Evolutionary conservation across 2,113 vertebrate genomes (phyloP).

Genomic region (Sphyrna mokarran): DNA sequence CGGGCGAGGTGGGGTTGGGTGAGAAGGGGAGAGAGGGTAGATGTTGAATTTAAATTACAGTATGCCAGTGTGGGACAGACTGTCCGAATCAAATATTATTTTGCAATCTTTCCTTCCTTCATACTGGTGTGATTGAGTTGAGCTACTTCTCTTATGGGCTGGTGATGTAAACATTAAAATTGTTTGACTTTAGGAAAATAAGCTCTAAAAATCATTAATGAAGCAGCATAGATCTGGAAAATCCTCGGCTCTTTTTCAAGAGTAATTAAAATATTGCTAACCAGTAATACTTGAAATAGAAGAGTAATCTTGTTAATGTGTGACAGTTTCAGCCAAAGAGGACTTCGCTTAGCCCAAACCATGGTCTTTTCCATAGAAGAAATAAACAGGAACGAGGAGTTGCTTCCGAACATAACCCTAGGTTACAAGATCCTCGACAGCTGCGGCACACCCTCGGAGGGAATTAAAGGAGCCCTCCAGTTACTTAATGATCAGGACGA

Average conservation of each 20-base stretch:
- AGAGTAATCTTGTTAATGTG: not conserved
- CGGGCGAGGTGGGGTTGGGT: not conserved
- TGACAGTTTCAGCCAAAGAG: conserved; percentile 50
- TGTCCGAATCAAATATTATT: not conserved
- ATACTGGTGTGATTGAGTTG: not conserved
- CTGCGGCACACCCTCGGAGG: conserved; percentile 51
- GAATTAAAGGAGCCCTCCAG: conserved; percentile 52
- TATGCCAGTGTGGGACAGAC: not conserved
- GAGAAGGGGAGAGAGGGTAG: not conserved
- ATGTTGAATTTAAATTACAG: not conserved
- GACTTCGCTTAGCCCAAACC: conserved; percentile 53
- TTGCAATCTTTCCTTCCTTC: not conserved
- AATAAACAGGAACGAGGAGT: conserved; percentile 53
- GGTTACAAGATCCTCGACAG: conserved; percentile 59
- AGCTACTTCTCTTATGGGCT: not conserved
- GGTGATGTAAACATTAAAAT: not conserved
- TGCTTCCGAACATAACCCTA: conserved; percentile 53
- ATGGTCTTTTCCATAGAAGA: conserved; percentile 58
- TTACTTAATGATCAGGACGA: conserved; percentile 46
- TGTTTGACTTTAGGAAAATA: not conserved
- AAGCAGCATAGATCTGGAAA: not conserved
- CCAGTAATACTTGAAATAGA: not conserved
- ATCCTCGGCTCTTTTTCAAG: not conserved
- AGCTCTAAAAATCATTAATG: not conserved
- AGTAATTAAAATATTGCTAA: not conserved